These are phyloP conservation scores for Sarcoramphus papa DNA, from an alignment of 2,797 vertebrate species.

Conservation along the genomic window DNA sequence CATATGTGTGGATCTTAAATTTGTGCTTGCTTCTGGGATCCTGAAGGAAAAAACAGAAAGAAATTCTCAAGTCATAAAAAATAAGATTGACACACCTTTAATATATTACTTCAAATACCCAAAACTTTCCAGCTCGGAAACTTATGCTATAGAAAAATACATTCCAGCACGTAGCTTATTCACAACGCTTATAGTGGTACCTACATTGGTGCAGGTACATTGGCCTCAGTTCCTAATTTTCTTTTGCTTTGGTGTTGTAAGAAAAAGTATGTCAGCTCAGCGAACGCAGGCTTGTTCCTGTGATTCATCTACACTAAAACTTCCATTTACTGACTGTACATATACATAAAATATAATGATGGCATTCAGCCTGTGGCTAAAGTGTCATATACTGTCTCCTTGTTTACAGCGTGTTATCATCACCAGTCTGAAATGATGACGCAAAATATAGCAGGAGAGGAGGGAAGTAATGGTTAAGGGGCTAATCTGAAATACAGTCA, in stretches of 20 bases:
- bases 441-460: not conserved
- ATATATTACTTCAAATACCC: not conserved
- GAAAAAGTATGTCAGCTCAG: not conserved
- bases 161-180: not conserved
- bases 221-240: not conserved
- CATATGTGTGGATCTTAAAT: conserved; percentile 96
- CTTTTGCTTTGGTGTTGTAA: not conserved
- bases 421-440: not conserved
- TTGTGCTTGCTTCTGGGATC: conserved; percentile 99
- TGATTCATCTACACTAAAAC: not conserved
- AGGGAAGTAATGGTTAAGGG: not conserved
- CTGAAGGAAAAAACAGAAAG: conserved; percentile 63
- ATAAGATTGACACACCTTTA: not conserved
- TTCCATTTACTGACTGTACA: not conserved
- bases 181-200: accelerated
- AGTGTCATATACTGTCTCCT: not conserved
- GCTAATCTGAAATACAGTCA: not conserved
- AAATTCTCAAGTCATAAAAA: not conserved
- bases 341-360: not conserved
- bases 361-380: not conserved
- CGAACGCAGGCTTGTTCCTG: not conserved
- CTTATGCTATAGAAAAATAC: not conserved
- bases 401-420: not conserved
- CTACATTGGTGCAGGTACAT: accelerated
- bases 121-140: not conserved